Evolutionary conservation across 2,797 vertebrate species (phyloP).

Genomic region (Lophius americanus): DNA sequence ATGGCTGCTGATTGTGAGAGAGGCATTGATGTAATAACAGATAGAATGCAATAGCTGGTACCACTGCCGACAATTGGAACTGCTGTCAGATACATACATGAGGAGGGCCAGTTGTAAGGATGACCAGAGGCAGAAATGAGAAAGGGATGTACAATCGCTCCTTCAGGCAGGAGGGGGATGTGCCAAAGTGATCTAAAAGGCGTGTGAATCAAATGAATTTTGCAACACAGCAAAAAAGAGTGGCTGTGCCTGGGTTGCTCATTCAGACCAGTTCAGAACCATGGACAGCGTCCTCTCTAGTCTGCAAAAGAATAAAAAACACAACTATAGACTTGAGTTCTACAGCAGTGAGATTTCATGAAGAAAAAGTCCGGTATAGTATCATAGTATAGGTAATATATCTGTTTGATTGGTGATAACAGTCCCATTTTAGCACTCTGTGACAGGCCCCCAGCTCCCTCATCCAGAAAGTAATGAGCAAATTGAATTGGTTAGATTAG

Average conservation of each 20-base stretch:
- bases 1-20: too few relatives aligned
- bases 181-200: conserved; percentile 41
- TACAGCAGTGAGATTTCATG: conserved; percentile 33
- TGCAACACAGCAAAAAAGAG: conserved; percentile 45
- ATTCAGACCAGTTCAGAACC: conserved; percentile 59
- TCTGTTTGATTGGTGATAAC: conserved; percentile 63
- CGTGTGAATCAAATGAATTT: conserved; percentile 50
- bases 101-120: not conserved
- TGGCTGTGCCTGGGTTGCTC: conserved; percentile 29
- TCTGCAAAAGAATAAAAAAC: conserved; percentile 8
- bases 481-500: conserved; percentile 68
- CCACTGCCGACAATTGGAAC: not conserved
- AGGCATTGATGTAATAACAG: too few relatives aligned
- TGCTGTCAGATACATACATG: conserved; percentile 23
- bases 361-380: not conserved
- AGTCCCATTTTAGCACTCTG: conserved; percentile 53
- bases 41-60: not conserved
- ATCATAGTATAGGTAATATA: too few relatives aligned
- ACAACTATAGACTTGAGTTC: conserved; percentile 2
- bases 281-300: conserved; percentile 46
- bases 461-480: conserved; percentile 70
- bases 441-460: conserved; percentile 59
- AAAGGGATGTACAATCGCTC: conserved; percentile 33
- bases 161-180: conserved; percentile 41
- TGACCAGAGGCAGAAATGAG: not conserved